Percentiles rank a stretch among this genome's conserved stretches.
Evolutionary conservation across 2,797 vertebrate species (phyloP).

Genomic region (Denticeps clupeoides): DNA sequence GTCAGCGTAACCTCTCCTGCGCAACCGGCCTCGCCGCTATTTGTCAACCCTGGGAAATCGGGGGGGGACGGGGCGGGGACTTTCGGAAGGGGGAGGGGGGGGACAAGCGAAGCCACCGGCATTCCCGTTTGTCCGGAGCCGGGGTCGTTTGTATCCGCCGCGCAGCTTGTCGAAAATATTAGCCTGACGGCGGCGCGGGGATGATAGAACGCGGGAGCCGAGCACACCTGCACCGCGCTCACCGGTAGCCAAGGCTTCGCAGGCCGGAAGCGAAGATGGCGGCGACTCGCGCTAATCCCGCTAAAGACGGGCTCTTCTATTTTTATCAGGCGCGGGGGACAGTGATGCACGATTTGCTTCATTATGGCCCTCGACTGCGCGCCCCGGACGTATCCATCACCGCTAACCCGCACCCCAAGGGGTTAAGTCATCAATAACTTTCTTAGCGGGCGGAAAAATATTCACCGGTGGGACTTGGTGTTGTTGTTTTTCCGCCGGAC

Average conservation of each 20-base stretch:
- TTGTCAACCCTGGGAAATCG: constrained; percentile 74
- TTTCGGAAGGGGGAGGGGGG: neutral
- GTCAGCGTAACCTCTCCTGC: constrained; percentile 83
- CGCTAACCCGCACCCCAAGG: constrained; percentile 63
- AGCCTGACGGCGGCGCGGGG: constrained; percentile 56
- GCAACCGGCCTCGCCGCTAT: constrained; percentile 66
- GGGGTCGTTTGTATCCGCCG: constrained; percentile 76
- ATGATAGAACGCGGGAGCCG: constrained; percentile 63
- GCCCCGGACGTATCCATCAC: constrained; percentile 63
- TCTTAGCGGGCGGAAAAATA: constrained; percentile 46
- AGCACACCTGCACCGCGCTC: constrained; percentile 49
- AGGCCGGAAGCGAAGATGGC: too few relatives aligned
- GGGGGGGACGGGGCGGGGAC: neutral
- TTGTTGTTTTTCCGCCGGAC: constrained; percentile 43
- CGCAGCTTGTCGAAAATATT: constrained; percentile 71
- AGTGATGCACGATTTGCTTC: constrained; percentile 68
- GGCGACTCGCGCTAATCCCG: too few relatives aligned
- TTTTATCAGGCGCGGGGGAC: constrained; percentile 56
- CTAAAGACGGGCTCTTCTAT: constrained; percentile 53
- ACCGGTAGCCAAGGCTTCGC: constrained; percentile 14
- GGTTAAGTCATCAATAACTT: constrained; percentile 71
- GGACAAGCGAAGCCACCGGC: neutral
- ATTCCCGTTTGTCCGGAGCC: constrained; percentile 68
- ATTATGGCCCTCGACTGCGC: constrained; percentile 61
- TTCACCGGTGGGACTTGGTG: constrained; percentile 58